Evolutionary conservation across 2,888 invertebrate genomes (phyloP), one percentile per base, ranked within the genome.

Genomic region (Chalcosyrphus nemorum): DNA sequence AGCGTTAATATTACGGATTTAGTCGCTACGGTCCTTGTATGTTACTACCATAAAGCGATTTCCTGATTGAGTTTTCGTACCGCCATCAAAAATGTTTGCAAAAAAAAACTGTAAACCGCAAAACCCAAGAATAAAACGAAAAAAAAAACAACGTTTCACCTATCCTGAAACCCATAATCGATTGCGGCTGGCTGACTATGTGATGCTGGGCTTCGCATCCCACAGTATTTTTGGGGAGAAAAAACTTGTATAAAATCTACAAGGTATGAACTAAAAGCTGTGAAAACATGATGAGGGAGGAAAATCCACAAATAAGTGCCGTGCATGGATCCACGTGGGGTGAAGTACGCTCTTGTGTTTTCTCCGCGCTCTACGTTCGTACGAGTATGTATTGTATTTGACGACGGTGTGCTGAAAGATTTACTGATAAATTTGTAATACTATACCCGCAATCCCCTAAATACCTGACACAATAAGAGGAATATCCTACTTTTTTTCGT

Each of bases 391-490:
- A 15, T 43, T 52, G 52, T 63, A 38, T 47, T 38, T 57, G 27
- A 50, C 65, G 27, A 43, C 29, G 57, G 38, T 21, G 29, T 47
- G 32, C n/a, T 74, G 41, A 50, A 66, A 75, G 65, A 75, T 75
- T 75, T 65, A 35, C 47, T 57, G 66, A 75, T 75, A 66, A 66
- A 75, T 66, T 66, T 50, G 57, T 66, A 29, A 50, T 66, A 75
- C 27, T 35, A 41, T 65, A 47, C 57, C 24, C 66, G 15, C 57
- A 63, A 59, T 66, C 50, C 21, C 50, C 29, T 66, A 47, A 65
- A 74, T 65, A 45, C 29, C 19, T 32, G 29, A 56, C 24, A 74
- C 54, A 63, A 74, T 65, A 56, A 56, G 45, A 75, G 29, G 50
- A 66, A 47, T 24, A 65, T 57, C 65, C 54, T 41, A 41, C 38